phyloP scores from a whole-genome alignment of 2,797 vertebrate species.

The Arnoldichthys spilopterus region DNA sequence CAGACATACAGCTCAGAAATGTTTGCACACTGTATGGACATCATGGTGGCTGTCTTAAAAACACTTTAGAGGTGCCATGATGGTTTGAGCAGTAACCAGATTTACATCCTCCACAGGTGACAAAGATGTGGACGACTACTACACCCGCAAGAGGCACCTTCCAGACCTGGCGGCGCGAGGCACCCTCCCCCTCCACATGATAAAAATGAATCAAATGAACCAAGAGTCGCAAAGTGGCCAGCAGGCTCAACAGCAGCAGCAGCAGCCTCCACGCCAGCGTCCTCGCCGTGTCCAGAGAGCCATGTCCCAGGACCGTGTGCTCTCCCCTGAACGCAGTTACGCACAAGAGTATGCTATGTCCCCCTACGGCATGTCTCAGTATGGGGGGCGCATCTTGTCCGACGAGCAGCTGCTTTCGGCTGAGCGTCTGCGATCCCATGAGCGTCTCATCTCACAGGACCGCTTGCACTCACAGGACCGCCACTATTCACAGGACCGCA shows the following conservation, averaged over 20 bases:
- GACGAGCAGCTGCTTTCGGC: conserved; percentile 95
- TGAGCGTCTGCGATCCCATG: conserved; percentile 94
- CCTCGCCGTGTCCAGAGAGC: conserved; percentile 92
- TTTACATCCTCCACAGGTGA: conserved; percentile 80
- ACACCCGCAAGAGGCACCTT: conserved; percentile 92
- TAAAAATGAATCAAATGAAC: conserved; percentile 88
- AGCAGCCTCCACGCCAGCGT: conserved; percentile 81
- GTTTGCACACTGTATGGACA: no score
- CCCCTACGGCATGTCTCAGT: conserved; percentile 81
- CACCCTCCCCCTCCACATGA: conserved; percentile 95
- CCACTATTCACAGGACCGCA: conserved; percentile 86
- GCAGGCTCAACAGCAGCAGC: conserved; percentile 70
- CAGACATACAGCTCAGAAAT: no score
- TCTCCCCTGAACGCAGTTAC: conserved; percentile 85
- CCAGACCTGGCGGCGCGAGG: conserved; percentile 93
- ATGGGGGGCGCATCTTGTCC: conserved; percentile 91
- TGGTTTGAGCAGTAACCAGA: neutral
- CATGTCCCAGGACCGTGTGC: conserved; percentile 97
- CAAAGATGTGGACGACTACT: conserved; percentile 97
- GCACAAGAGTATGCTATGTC: conserved; percentile 86
- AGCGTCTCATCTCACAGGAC: conserved; percentile 94
- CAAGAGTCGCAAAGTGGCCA: conserved; percentile 47
- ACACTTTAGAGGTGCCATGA: neutral
- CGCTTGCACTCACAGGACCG: conserved; percentile 90
- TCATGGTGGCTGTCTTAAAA: neutral